Evolutionary conservation across 2,113 vertebrate genomes (phyloP).

Genomic region (Glaucomys volans): DNA sequence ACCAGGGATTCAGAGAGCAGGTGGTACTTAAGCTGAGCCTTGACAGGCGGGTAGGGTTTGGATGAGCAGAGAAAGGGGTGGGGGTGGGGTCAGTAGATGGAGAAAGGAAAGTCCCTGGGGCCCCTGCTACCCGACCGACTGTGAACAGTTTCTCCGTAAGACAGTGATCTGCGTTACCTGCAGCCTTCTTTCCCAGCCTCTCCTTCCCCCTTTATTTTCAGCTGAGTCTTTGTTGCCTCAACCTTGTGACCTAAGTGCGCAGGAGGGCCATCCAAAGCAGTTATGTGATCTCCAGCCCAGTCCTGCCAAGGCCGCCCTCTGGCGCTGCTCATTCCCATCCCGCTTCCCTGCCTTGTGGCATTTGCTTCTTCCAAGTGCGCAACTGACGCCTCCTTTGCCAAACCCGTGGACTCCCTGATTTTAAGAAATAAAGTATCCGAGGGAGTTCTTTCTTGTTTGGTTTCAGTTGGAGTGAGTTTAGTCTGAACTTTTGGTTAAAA

Average conservation of each 20-base stretch:
- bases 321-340: neutral
- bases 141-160: neutral
- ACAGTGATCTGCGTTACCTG: neutral
- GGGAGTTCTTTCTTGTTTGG: neutral
- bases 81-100: neutral
- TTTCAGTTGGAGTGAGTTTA: neutral
- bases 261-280: neutral
- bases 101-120: neutral
- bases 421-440: neutral
- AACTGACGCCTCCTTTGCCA: neutral
- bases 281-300: neutral
- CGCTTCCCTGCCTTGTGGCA: neutral
- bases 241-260: neutral
- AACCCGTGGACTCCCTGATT: neutral
- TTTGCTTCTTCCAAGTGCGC: neutral
- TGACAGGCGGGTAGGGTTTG: neutral
- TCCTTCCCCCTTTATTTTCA: conserved; percentile 27
- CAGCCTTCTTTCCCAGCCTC: neutral
- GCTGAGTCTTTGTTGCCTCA: neutral
- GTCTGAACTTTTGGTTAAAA: neutral
- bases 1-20: neutral
- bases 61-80: neutral
- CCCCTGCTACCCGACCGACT: rapidly evolving
- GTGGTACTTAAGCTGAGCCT: neutral
- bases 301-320: neutral